These are phyloP conservation scores for Ophion obscuratus DNA, from an alignment of 2,888 invertebrate genomes.

Conservation along the genomic window DNA sequence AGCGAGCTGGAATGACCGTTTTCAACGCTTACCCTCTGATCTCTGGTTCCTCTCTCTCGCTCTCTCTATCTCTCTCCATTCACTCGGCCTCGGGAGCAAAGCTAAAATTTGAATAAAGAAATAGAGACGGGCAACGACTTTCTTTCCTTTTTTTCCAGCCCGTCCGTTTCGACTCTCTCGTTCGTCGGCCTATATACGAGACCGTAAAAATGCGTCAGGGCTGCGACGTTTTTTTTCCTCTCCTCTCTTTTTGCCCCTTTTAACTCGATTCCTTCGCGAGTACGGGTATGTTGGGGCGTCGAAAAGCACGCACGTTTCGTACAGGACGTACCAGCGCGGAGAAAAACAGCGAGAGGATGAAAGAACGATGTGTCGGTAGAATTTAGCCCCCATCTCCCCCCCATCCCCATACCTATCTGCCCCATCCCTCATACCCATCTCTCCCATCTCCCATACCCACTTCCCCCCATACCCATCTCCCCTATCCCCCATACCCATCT, in stretches of 20 bases:
- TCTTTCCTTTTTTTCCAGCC: background rate
- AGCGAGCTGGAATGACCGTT: constrained; percentile 21
- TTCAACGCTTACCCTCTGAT: constrained; percentile 18
- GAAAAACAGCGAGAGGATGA: background rate
- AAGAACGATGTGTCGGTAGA: background rate
- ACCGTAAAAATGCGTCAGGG: background rate
- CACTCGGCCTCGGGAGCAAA: background rate
- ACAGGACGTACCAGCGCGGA: background rate
- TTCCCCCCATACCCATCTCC: too few relatives aligned
- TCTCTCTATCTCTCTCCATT: constrained; percentile 1
- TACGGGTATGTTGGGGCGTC: background rate
- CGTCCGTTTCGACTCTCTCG: background rate
- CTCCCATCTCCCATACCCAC: too few relatives aligned
- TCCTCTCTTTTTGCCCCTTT: background rate
- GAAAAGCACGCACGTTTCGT: background rate
- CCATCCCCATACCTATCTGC: background rate
- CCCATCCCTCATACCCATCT: background rate
- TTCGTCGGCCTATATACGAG: background rate
- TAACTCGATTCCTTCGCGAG: background rate
- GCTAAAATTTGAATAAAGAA: constrained; percentile 26
- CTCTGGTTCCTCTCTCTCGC: background rate
- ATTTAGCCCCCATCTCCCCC: background rate
- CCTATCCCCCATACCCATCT: too few relatives aligned
- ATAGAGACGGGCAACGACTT: background rate
- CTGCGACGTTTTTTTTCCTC: background rate